These are phyloP conservation scores for Macrotis lagotis DNA, from an alignment of 2,113 vertebrate species.

Conservation along the genomic window DNA sequence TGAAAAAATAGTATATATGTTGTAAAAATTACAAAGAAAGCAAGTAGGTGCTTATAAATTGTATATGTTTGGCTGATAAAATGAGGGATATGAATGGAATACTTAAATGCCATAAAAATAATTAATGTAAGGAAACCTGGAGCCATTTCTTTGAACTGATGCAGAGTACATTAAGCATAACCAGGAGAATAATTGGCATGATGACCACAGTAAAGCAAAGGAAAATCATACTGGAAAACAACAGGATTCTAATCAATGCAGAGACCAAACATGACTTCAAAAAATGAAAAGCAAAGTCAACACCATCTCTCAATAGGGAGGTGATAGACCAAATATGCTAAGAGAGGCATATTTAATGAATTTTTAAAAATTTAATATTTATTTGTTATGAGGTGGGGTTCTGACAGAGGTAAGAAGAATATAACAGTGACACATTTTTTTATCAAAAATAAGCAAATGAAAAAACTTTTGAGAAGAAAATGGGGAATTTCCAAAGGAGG, in stretches of 20 bases:
- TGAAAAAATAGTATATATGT: too few relatives aligned
- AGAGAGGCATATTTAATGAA: background rate
- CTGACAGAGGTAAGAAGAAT: background rate
- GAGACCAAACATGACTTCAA: background rate
- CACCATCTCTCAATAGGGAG: background rate
- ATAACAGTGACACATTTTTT: background rate
- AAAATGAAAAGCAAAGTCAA: background rate
- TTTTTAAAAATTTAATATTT: background rate
- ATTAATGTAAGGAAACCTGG: background rate
- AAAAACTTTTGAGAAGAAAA: background rate
- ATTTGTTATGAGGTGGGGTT: background rate
- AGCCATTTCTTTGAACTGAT: background rate
- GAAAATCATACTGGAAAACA: background rate
- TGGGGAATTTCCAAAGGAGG: background rate
- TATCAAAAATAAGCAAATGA: background rate
- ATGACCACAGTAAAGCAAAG: background rate
- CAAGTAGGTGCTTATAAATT: background rate
- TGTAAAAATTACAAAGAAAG: background rate
- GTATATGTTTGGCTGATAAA: background rate
- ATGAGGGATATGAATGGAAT: background rate
- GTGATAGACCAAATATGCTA: background rate
- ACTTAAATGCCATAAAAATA: background rate
- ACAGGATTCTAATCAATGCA: background rate
- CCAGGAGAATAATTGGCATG: background rate
- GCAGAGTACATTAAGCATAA: background rate